Evolutionary conservation across 2,888 invertebrate genomes (phyloP), one percentile per base, ranked within the genome.

Genomic region (Acrobasis suavella): DNA sequence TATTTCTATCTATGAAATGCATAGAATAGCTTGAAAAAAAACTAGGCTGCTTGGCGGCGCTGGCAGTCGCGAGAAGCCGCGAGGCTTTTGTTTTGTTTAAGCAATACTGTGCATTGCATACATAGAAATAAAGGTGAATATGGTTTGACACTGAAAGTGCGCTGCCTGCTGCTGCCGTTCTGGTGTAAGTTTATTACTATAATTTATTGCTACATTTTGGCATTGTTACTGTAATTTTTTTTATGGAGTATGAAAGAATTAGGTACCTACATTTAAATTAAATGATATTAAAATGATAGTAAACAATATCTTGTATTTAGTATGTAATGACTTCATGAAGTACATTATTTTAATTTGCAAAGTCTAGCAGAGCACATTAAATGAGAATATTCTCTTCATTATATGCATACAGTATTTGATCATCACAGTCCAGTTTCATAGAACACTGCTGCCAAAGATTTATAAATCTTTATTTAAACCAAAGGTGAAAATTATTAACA

Each of bases 391-490:
- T n/a, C 42, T 22, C 42, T 15, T 10, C n/a, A n/a, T 39, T 39
- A 38, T 10, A 39, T 38, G 38, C 38, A 55, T 46, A 39, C 32
- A 55, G 52, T 50, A 55, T 59, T 51, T 37, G 32, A 17, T 65
- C 62, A 62, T 50, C 58, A 58, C 62, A 60, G 50, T 64, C 60
- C 50, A 62, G 38, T 56, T 37, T 61, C 22, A 64, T 62, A 66
- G 63, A 63, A 63, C 62, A 60, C 37, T 62, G 51, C 66, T 66
- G 67, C 71, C 71, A 71, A 71, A 71, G 71, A 71, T 65, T 61
- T 66, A 60, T 51, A 42, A 64, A 59, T 59, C 62, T 60, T 50
- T 42, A 6, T 6, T 32, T 6, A 52, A 66, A 65, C 69, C 66
- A 66, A 69, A 65, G 67, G 50, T 62, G 42, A 63, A 60, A 62